Base-by-base conservation (phyloP, 2,113 vertebrate genomes). In the Hippocampus zosterae region DNA sequence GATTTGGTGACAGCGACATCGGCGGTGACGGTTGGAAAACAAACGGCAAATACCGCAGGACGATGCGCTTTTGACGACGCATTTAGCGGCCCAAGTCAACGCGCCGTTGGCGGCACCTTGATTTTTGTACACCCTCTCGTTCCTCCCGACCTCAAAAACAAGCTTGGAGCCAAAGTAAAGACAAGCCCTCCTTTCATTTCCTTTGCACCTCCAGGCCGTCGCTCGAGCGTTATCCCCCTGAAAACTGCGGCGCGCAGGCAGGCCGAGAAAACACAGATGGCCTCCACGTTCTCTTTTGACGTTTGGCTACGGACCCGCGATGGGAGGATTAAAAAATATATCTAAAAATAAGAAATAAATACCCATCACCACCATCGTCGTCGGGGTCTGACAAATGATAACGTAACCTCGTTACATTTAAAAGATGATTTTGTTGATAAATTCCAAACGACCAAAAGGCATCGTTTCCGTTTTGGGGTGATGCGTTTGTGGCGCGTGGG, bases 151-250 rank as follows among this genome's bases (percentile, higher is more conserved):
- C 61, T 61, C 40, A 6, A 41, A 63, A 63, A 63, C 61, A 76
- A 60, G 29, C 70, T 21, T 10, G 27, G n/a, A 70, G 37, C 61
- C 57, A 25, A 67, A 76, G 71, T 68, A 52, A 76, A 72, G 61
- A 60, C 65, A 11, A 63, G 73, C 71, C 41, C 57, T 77, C 57
- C 27, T 62, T 73, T 68, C 0, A 65, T 56, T 69, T 68, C 63
- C 62, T 55, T 33, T 55, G 63, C 21, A 68, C 61, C 48, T 57
- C 16, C 5, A 29, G 64, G 70, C 27, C 57, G 66, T 74, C 57
- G 41, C 56, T 61, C 57, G 69, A 68, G 52, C 67, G 71, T 81
- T 65, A 83, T 81, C 66, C 73, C 67, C 67, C 70, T 44, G 61
- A 66, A 72, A 71, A 57, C 53, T 29, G 67, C 37, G 68, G 67